Evolutionary conservation across 2,113 vertebrate genomes (phyloP), one percentile per base, ranked within the genome.

Genomic region (Micronisus gabar): DNA sequence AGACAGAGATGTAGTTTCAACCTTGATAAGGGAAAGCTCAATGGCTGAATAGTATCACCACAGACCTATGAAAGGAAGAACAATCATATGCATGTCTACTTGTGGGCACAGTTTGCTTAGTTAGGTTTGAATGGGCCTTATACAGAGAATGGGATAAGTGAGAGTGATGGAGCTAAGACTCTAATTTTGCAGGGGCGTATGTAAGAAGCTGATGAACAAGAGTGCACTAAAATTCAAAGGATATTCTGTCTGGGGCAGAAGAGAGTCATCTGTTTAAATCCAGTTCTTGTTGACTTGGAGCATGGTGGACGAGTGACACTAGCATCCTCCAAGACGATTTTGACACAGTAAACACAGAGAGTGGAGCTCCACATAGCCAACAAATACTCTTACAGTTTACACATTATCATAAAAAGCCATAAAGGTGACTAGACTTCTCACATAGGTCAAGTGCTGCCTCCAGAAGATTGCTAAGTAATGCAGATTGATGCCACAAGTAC

Each of bases 71-170:
- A 66, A 78, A 78, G 11, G 32, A 86, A 81, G 75, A 78, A 34
- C 1, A 5, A 25, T 34, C 3, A 0, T 3, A 48, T 0, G 2
- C 0, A 4, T 21, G 10, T n/a, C 38, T 67, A 30, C 29, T 32
- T 14, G 13, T 1, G 8, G 68, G n/a, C 2, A 1, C 2, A 2
- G 26, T 11, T 90, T 81, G 10, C 61, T 91, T 47, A 63, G 43
- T 23, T 73, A 66, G 45, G 38, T 59, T 48, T 67, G 13, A 83
- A 66, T 1, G 2, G 32, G 22, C 26, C 32, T 25, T 80, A 38
- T 3, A 30, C 8, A 88, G 38, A 70, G 15, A 88, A 73, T 20
- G 7, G 8, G 13, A 1, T 55, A 67, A 86, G 6, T 14, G 13
- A 71, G 13, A 7, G 36, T 7, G 10, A 32, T 48, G 34, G 40